These are phyloP conservation scores for Caenorhabditis angaria DNA, from an alignment of 2,888 invertebrate genomes.

Conservation along the genomic window DNA sequence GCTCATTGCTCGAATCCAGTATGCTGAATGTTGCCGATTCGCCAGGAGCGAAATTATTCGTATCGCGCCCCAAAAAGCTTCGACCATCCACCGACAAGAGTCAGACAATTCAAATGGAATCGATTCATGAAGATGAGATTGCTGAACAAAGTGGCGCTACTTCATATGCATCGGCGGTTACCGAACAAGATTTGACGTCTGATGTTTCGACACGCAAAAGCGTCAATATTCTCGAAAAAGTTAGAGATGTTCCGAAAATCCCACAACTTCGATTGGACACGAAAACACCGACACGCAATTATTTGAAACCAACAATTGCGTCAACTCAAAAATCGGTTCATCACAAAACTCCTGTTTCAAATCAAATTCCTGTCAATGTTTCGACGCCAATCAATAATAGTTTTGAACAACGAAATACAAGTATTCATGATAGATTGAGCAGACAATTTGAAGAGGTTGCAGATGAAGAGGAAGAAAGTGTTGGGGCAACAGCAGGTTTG, in stretches of 20 bases:
- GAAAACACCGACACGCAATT: background rate
- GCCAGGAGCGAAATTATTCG: background rate
- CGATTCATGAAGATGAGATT: background rate
- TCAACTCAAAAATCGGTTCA: background rate
- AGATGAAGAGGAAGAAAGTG: conserved; percentile 13
- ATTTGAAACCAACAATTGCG: background rate
- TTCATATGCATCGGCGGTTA: background rate
- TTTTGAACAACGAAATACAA: background rate
- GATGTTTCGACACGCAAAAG: too few relatives aligned
- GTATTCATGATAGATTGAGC: background rate
- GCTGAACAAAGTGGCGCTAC: background rate
- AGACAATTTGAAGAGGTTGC: background rate
- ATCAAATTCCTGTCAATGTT: too few relatives aligned
- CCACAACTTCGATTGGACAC: too few relatives aligned
- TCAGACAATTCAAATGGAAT: background rate
- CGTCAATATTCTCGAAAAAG: too few relatives aligned
- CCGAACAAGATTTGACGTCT: background rate
- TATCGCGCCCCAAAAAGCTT: background rate
- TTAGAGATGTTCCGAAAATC: too few relatives aligned
- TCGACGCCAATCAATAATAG: too few relatives aligned
- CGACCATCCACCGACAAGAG: background rate
- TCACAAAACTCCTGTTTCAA: too few relatives aligned
- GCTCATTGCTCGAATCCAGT: background rate
- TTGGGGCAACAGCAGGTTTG: conserved; percentile 25
- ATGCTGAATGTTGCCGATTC: background rate